Conservation (phyloP, 1,140 invertebrate genomes). For the Mya arenaria region DNA sequence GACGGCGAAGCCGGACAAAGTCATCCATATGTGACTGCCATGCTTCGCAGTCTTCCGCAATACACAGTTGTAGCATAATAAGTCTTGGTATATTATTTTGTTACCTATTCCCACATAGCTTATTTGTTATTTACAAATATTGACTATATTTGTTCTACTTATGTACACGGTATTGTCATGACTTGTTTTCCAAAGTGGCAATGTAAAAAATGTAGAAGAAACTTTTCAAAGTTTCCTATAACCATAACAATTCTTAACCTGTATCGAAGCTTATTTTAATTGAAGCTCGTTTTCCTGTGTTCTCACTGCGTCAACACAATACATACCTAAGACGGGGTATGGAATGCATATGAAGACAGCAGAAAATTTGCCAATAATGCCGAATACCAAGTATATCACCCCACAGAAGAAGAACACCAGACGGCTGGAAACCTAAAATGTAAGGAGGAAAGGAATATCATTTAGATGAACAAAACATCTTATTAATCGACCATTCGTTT, state of each 20-base stretch:
- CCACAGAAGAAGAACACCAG: conserved; percentile 92
- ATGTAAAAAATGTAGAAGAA: not conserved
- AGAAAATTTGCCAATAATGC: conserved; percentile 87
- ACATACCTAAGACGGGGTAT: conserved; percentile 88
- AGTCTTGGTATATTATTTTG: too few species aligned
- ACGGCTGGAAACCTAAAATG: conserved; percentile 89
- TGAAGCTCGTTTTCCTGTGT: not conserved
- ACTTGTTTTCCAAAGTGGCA: too few species aligned
- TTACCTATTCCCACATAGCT: too few species aligned
- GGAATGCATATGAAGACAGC: conserved; percentile 94
- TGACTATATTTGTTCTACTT: too few species aligned
- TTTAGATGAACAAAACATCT: too few species aligned
- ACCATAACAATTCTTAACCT: not conserved
- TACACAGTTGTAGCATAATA: too few species aligned
- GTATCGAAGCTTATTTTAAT: not conserved
- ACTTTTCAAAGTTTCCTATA: not conserved
- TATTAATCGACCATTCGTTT: too few species aligned
- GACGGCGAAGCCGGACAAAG: too few species aligned
- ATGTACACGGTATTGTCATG: too few species aligned
- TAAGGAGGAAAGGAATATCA: conserved; percentile 86
- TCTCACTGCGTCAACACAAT: not conserved
- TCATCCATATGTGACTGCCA: too few species aligned
- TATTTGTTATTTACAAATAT: too few species aligned
- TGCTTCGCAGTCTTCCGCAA: too few species aligned
- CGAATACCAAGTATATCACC: conserved; percentile 89